Base-by-base conservation (phyloP, 2,113 vertebrate genomes). In the Theropithecus gelada region DNA sequence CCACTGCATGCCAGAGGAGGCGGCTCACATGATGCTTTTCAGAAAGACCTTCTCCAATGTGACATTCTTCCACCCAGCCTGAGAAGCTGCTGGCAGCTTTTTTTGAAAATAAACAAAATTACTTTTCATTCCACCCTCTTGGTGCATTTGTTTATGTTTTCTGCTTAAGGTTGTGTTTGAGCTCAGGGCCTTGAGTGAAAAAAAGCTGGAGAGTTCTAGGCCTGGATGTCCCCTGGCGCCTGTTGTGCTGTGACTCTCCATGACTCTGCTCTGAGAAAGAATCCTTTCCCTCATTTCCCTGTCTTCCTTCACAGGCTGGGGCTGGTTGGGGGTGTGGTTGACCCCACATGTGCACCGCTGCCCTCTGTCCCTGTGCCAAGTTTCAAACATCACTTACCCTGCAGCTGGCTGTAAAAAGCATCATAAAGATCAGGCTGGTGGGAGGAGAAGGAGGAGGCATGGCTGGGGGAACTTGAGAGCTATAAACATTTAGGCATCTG, bases 401-500 rank as follows among this genome's bases (percentile, higher is more conserved):
- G 25, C 55, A 73, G 40, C 13, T 68, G 22, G 43, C 32, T 59
- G 90, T 43, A 83, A 78, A 93, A 87, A 93, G 52, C 45, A 90
- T 87, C 86, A 91, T 92, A n/a, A 93, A 92, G 17, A 73, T 94
- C 50, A 70, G 52, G 68, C 43, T 80, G 72, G 23, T 66, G 93
- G 50, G 84, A 35, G 81, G 55, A 79, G 88, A 72, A 64, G 25
- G 70, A 43, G 57, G 59, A 72, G 66, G 45, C 22, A 32, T 52
- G 43, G 93, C 38, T 55, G 35, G 75, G 82, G 85, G n/a, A 85
- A 68, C 88, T 32, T 87, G 86, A 94, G 83, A 61, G 90, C 52
- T 86, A 32, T 90, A 85, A 97, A 93, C 85, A 94, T 81, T 38
- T 76, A 88, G 75, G 59, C 96, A 97, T 97, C 93, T 98, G 97